Percentiles rank a stretch among this genome's conserved stretches.
Evolutionary conservation across 2,888 invertebrate genomes (phyloP).

Genomic region (Meloe dianella): DNA sequence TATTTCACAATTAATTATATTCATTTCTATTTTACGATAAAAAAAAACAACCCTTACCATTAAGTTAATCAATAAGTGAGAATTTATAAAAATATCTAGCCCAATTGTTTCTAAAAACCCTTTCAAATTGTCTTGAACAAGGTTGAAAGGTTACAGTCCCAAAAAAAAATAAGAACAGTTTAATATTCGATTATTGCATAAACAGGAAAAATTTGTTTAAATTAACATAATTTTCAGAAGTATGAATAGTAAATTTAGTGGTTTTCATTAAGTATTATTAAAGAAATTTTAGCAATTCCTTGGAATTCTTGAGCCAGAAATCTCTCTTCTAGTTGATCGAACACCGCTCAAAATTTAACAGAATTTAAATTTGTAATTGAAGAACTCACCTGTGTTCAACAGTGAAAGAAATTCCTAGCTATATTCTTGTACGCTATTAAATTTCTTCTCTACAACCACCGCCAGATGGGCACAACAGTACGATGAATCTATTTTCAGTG

Average conservation of each 20-base stretch:
- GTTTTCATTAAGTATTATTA: neutral
- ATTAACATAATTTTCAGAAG: neutral
- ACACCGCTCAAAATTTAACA: too few species aligned
- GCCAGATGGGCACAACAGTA: constrained; percentile 10
- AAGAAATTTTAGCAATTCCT: neutral
- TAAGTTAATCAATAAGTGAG: neutral
- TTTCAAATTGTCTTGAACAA: too few species aligned
- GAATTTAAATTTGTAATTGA: neutral
- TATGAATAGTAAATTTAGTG: neutral
- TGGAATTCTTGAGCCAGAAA: neutral
- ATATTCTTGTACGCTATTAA: neutral
- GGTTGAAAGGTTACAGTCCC: too few species aligned
- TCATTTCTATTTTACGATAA: constrained; percentile 1
- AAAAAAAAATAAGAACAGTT: neutral
- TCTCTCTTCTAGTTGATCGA: neutral
- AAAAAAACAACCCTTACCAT: neutral
- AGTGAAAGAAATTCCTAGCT: neutral
- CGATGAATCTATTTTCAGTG: constrained; percentile 1
- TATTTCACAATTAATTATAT: neutral
- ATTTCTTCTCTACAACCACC: neutral
- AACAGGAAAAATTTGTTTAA: neutral
- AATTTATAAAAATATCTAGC: neutral
- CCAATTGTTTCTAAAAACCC: neutral
- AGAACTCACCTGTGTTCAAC: constrained; percentile 6
- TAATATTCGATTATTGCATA: neutral